phyloP scores from a whole-genome alignment of 2,113 vertebrate species.

The Indicator indicator region DNA sequence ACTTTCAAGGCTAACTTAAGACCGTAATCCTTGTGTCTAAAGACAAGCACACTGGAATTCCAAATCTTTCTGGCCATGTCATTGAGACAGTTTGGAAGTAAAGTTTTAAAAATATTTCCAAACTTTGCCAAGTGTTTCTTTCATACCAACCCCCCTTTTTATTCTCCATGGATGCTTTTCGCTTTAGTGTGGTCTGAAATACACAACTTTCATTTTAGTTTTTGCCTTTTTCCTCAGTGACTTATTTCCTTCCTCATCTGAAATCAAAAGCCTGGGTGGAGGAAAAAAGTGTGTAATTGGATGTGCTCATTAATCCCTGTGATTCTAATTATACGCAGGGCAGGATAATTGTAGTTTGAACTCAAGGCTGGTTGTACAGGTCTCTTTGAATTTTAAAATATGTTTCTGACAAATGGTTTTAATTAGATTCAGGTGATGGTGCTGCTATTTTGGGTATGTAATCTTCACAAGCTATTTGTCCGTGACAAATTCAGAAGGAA shows the following conservation, averaged over 20 bases:
- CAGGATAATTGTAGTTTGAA: constrained; percentile 49
- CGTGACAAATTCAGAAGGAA: background rate
- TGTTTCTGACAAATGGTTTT: constrained; percentile 55
- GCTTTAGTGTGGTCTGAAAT: background rate
- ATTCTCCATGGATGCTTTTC: background rate
- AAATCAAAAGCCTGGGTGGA: constrained; percentile 16
- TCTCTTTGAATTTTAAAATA: constrained; percentile 52
- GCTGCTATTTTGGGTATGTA: background rate
- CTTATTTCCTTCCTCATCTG: background rate
- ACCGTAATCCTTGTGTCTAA: background rate
- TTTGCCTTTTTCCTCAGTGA: background rate
- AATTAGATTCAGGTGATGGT: constrained; percentile 39
- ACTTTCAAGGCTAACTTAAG: background rate
- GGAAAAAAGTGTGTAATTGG: background rate
- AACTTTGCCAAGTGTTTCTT: background rate
- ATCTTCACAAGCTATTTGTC: constrained; percentile 34
- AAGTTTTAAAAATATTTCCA: background rate
- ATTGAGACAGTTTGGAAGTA: background rate
- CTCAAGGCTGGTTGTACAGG: constrained; percentile 21
- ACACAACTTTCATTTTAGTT: background rate
- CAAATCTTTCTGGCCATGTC: background rate
- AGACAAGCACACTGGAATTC: background rate
- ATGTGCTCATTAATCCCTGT: constrained; percentile 20
- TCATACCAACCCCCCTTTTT: background rate
- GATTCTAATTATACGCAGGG: constrained; percentile 31